Base-by-base conservation (phyloP, 2,797 vertebrate genomes). In the Cossypha caffra region DNA sequence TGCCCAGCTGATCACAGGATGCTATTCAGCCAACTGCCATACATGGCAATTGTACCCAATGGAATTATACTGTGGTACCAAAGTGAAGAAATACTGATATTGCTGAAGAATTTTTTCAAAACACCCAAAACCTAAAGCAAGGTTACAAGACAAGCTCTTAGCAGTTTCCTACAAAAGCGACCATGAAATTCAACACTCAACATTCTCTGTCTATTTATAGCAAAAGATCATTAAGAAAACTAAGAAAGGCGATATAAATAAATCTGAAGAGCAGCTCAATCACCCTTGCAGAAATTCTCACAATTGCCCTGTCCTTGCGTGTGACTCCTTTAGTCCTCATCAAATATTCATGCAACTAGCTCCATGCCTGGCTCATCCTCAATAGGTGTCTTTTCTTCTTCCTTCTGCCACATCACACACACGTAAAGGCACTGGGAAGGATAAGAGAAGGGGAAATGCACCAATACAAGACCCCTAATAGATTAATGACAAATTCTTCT, bases 281-380 rank as follows among this genome's bases (percentile, higher is more conserved):
- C 81, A 94, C 68, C 28, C 52, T 86, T 75, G 76, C 6, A 57
- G 50, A 11, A 75, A 55, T 89, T 91, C 61, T 54, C 58, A 89
- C 57, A 88, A 57, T n/a, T 69, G 79, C 33, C 40, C 64, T 72
- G 81, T 55, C 90, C 79, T 88, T 62, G 58, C 10, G n/a, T 81
- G 52, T 18, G 66, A 92, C 83, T 90, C 37, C 31, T 88, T 92
- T 48, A 87, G 67, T 58, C 77, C 72, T 87, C 90, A 96, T 85
- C 20, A 96, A 89, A 96, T 88, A 93, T 86, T 85, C 54, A 89
- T 77, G 54, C 7, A 1, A 62, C 50, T 37, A 85, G 20, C 35
- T 79, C 55, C 61, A 58, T 3, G 59, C 38, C 61, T 62, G 33
- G 47, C 51, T 87, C 78, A 54, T 58, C 72, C 47, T 72, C 62